Percentiles rank a stretch among this genome's conserved stretches.
Evolutionary conservation across 1,140 invertebrate species (phyloP).

Genomic region (Adelges cooleyi): DNA sequence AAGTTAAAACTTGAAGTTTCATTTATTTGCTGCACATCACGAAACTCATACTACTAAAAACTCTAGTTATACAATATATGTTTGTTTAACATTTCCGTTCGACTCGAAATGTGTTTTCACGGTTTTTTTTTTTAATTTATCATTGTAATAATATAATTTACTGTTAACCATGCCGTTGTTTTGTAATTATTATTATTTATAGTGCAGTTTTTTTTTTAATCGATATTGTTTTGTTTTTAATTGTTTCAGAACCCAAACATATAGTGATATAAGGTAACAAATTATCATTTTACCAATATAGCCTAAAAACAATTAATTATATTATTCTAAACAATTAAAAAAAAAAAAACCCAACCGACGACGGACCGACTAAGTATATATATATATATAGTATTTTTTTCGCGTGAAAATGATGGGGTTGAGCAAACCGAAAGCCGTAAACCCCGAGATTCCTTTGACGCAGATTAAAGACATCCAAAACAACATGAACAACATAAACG

Average conservation of each 20-base stretch:
- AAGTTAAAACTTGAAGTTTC: no score
- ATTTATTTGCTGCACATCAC: no score
- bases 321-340: not conserved
- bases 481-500: constrained; percentile 81
- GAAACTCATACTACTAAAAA: no score
- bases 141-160: not conserved
- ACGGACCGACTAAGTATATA: no score
- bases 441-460: constrained; percentile 12
- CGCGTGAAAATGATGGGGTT: constrained; percentile 4
- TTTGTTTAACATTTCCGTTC: no score
- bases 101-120: no score
- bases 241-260: constrained; percentile 19
- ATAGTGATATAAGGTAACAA: constrained; percentile 7
- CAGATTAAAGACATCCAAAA: constrained; percentile 73
- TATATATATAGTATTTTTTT: no score
- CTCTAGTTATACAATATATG: no score
- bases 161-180: not conserved
- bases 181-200: not conserved
- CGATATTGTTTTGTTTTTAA: constrained; percentile 10
- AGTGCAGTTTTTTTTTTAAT: constrained; percentile 15
- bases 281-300: no score
- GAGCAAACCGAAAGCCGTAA: constrained; percentile 9
- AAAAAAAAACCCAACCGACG: not conserved
- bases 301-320: constrained; percentile 9
- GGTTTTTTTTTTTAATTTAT: no score